Evolutionary conservation across 2,888 invertebrate species (phyloP).

Genomic region (Cheilosia grossa): DNA sequence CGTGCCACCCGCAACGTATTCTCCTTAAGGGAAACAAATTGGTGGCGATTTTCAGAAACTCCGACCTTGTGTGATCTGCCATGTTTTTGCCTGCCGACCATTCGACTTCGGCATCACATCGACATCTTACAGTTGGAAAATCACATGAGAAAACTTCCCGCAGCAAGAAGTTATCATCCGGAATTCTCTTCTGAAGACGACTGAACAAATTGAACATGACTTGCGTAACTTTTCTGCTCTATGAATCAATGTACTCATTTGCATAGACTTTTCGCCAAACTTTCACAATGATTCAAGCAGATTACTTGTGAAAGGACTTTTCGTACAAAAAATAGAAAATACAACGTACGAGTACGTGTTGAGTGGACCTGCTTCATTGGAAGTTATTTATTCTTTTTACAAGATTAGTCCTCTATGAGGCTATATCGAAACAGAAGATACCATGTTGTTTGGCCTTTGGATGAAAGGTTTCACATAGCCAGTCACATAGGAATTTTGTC

Average conservation of each 20-base stretch:
- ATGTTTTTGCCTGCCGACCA: not conserved
- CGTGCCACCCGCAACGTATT: no score
- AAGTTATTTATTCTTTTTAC: no score
- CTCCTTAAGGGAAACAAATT: no score
- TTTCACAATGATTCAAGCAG: not conserved
- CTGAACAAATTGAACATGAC: not conserved
- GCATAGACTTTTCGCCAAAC: not conserved
- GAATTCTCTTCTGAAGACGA: not conserved
- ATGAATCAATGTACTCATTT: not conserved
- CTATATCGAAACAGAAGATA: no score
- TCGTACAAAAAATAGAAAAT: not conserved
- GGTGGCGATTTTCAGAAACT: no score
- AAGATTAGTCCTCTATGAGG: no score
- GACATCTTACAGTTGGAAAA: not conserved
- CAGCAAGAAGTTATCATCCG: not conserved
- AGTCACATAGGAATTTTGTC: no score
- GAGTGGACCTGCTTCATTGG: not conserved
- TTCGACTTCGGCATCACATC: no score
- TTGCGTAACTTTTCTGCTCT: not conserved
- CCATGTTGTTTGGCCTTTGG: not conserved
- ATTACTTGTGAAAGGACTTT: not conserved
- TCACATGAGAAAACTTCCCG: not conserved
- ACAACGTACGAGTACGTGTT: not conserved
- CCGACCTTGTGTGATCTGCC: no score
- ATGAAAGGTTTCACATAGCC: not conserved